These are phyloP conservation scores for Helicoverpa assulta DNA, from an alignment of 2,888 invertebrate species.

Conservation along the genomic window DNA sequence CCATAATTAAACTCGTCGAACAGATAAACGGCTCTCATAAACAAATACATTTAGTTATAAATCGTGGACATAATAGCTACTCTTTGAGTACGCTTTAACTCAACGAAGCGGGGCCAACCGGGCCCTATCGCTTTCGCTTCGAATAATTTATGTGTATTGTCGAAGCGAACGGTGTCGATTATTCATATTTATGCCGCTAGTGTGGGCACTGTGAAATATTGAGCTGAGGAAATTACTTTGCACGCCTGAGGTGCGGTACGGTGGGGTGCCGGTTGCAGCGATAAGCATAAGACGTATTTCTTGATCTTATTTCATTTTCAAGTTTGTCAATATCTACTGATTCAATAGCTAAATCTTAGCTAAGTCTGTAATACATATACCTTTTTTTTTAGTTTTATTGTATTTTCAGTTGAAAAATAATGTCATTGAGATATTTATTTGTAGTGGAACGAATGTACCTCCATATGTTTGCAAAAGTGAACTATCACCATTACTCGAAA, in stretches of 20 bases:
- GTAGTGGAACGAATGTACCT: too few species aligned
- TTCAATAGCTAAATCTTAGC: too few species aligned
- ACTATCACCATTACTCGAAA: too few species aligned
- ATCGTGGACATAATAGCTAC: conserved; percentile 65
- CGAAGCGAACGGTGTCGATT: conserved; percentile 77
- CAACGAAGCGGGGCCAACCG: conserved; percentile 57
- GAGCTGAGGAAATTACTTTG: conserved; percentile 76
- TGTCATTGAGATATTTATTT: too few species aligned
- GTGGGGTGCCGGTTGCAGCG: conserved; percentile 6
- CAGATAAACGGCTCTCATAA: conserved; percentile 61
- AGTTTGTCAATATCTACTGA: not conserved
- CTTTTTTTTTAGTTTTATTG: too few species aligned
- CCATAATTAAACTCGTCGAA: conserved; percentile 60
- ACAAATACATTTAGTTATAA: conserved; percentile 67
- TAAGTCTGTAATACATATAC: too few species aligned
- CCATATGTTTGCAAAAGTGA: too few species aligned
- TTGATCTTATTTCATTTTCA: not conserved
- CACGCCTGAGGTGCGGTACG: conserved; percentile 67
- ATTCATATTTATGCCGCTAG: conserved; percentile 82
- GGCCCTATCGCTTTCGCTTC: conserved; percentile 73
- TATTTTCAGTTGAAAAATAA: too few species aligned
- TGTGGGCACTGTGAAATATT: conserved; percentile 77
- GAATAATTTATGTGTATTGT: conserved; percentile 78
- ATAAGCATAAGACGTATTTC: not conserved
- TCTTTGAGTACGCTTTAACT: conserved; percentile 62